A percentile compares a stretch with the other conserved stretches of the same genome.
phyloP scores from a whole-genome alignment of 1,140 invertebrate genomes.

The Rhopalosiphum padi region DNA sequence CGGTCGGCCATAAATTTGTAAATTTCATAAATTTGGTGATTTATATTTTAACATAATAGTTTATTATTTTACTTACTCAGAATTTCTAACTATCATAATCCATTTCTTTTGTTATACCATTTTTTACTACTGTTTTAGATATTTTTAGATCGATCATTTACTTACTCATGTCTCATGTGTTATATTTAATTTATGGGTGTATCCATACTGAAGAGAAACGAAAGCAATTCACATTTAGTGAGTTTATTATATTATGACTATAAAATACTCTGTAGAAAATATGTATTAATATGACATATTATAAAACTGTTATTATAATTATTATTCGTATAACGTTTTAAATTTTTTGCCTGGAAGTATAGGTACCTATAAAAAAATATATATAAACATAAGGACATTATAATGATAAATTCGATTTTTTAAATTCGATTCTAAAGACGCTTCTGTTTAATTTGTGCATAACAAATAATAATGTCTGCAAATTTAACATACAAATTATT shows the following conservation, averaged over 20 bases:
- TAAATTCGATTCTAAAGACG: no score
- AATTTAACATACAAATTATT: conserved; percentile 4
- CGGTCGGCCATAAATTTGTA: no score
- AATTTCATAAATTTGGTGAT: neutral
- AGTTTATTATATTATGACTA: neutral
- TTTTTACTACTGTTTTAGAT: neutral
- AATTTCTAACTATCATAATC: neutral
- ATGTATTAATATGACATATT: neutral
- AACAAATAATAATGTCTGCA: neutral
- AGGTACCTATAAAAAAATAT: neutral
- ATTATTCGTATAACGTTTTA: no score
- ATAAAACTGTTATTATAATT: neutral
- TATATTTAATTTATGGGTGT: neutral
- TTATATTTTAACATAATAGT: neutral
- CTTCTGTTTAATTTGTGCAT: neutral
- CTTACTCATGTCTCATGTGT: no score
- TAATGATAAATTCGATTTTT: neutral
- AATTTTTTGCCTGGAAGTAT: no score
- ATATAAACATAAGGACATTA: neutral
- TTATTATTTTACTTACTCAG: neutral
- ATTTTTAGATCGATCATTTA: neutral
- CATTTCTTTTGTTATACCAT: neutral
- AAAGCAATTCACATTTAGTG: neutral
- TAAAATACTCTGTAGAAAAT: neutral
- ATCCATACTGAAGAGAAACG: no score